Evolutionary conservation across 2,113 vertebrate genomes (phyloP).

Genomic region (Boulengeromyrus knoepffleri): DNA sequence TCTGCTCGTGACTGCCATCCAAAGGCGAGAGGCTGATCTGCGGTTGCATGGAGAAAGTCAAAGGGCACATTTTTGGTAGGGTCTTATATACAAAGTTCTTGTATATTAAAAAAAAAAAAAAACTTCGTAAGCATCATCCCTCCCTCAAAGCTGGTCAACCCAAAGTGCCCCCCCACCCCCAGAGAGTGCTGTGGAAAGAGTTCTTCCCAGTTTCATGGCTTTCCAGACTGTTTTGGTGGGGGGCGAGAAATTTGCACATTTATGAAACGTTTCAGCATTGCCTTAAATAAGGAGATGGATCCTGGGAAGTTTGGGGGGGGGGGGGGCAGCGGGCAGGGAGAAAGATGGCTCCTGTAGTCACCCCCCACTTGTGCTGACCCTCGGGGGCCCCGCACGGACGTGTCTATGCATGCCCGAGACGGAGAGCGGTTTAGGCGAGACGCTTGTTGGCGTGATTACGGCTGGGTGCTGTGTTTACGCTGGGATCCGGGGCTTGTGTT

Average conservation of each 20-base stretch:
- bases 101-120: background rate
- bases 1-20: background rate
- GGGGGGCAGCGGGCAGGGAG: background rate
- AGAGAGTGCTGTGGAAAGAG: background rate
- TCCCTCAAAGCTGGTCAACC: background rate
- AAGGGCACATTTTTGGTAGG: background rate
- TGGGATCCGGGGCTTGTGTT: constrained; percentile 48
- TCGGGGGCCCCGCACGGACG: background rate
- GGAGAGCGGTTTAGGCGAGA: background rate
- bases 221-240: background rate
- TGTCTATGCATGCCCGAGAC: background rate
- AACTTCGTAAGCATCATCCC: background rate
- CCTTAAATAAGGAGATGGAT: background rate
- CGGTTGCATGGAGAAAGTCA: background rate
- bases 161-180: background rate
- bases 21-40: background rate
- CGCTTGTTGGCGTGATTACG: background rate
- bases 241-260: background rate
- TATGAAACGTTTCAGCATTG: background rate
- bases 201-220: background rate
- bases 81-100: background rate
- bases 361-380: background rate
- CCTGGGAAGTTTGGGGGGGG: background rate
- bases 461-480: constrained; percentile 10
- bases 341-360: background rate